Evolutionary conservation across 1,140 invertebrate genomes (phyloP).

Genomic region (Linepithema humile): DNA sequence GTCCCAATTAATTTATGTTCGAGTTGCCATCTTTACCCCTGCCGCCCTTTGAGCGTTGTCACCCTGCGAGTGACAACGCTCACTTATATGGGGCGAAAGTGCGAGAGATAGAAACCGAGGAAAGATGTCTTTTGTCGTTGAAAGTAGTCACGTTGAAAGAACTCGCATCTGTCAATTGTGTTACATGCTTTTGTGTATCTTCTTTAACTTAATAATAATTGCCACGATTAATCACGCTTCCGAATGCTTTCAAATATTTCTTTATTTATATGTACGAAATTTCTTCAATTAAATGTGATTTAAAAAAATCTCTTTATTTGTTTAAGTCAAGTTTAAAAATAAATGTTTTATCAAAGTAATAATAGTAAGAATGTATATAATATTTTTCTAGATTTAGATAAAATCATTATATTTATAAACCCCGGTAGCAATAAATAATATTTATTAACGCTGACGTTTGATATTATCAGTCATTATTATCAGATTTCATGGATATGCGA

Average conservation of each 20-base stretch:
- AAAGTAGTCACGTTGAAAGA: background rate
- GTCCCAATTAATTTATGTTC: conserved; percentile 81
- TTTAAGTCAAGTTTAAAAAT: too few species aligned
- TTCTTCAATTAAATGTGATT: too few species aligned
- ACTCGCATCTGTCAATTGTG: background rate
- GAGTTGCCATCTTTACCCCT: conserved; percentile 68
- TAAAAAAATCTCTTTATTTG: too few species aligned
- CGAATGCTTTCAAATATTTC: too few species aligned
- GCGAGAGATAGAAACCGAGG: background rate
- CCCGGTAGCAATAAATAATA: background rate
- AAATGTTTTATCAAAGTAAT: too few species aligned
- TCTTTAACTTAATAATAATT: background rate
- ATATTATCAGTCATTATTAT: background rate
- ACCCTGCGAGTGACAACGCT: conserved; percentile 59
- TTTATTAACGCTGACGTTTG: background rate
- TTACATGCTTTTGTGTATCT: background rate
- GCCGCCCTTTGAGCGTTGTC: conserved; percentile 75
- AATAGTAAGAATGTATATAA: too few species aligned
- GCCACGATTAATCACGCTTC: background rate
- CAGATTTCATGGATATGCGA: background rate
- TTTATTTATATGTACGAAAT: too few species aligned
- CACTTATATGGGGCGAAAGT: conserved; percentile 4
- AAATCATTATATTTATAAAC: background rate
- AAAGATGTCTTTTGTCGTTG: conserved; percentile 8
- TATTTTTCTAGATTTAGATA: too few species aligned